Conservation (phyloP, 2,888 invertebrate species). For the Nematopogon swammerdamellus region DNA sequence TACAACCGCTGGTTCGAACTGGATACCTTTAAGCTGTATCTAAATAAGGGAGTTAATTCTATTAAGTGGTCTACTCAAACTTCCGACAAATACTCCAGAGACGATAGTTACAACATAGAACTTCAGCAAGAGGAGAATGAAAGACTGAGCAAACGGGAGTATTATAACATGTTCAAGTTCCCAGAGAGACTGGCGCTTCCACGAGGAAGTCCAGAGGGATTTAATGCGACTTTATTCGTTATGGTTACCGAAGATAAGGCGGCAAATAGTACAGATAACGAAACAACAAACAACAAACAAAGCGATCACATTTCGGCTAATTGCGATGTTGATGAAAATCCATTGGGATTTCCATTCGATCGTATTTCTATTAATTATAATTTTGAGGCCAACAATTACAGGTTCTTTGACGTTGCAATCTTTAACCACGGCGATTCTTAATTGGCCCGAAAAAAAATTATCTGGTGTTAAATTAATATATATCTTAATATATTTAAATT, state of each 20-base stretch:
- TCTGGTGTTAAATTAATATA: conserved; percentile 22
- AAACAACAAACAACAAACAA: neutral
- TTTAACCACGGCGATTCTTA: conserved; percentile 28
- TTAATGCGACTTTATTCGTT: conserved; percentile 36
- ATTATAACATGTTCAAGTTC: conserved; percentile 29
- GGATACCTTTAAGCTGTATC: conserved; percentile 22
- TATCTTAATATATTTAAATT: neutral
- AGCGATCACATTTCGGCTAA: conserved; percentile 18
- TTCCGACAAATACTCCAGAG: conserved; percentile 22
- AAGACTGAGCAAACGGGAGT: conserved; percentile 18
- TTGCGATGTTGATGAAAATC: conserved; percentile 25
- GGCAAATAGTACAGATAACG: conserved; percentile 10
- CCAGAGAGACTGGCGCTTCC: conserved; percentile 37
- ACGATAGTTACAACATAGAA: conserved; percentile 17
- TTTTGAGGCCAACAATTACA: conserved; percentile 25
- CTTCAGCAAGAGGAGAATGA: conserved; percentile 18
- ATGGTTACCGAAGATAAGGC: conserved; percentile 27
- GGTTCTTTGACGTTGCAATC: conserved; percentile 32
- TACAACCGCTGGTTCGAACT: conserved; percentile 32
- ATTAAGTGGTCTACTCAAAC: conserved; percentile 28
- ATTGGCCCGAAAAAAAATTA: conserved; percentile 20
- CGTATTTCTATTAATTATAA: conserved; percentile 22
- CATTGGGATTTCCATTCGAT: conserved; percentile 44
- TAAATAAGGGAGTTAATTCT: conserved; percentile 27
- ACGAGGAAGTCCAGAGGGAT: conserved; percentile 28